A percentile compares a stretch with the other conserved stretches of the same genome.
phyloP scores from a whole-genome alignment of 2,888 invertebrate genomes.

The Dioctria linearis region DNA sequence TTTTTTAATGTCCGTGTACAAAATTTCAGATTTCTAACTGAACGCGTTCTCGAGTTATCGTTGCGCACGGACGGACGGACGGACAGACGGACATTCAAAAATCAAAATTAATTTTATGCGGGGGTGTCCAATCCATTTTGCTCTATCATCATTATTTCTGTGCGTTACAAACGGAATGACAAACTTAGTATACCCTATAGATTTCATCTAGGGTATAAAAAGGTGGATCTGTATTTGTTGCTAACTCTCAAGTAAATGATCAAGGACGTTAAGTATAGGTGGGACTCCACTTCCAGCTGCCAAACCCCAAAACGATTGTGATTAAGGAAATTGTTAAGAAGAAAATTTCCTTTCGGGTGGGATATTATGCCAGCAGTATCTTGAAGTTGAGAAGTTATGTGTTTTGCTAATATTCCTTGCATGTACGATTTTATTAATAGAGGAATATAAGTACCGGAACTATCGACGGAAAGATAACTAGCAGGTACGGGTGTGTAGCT shows the following conservation, averaged over 20 bases:
- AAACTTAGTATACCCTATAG: no score
- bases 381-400: slow-evolving; percentile 70
- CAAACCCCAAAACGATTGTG: slow-evolving; percentile 76
- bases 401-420: slow-evolving; percentile 82
- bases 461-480: slow-evolving; percentile 61
- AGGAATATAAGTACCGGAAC: slow-evolving; percentile 53
- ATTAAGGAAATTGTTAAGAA: slow-evolving; percentile 69
- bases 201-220: no score
- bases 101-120: no score
- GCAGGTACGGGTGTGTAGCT: slow-evolving; percentile 86
- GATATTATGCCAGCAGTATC: slow-evolving; percentile 77
- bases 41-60: no score
- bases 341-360: slow-evolving; percentile 66
- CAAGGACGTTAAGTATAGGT: slow-evolving; percentile 84
- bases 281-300: slow-evolving; percentile 95
- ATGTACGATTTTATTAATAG: slow-evolving; percentile 88
- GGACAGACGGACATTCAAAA: no score
- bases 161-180: no score
- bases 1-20: no score
- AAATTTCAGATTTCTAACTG: no score
- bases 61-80: no score
- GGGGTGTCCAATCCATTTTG: no score
- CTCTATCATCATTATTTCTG: no score
- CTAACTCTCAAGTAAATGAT: slow-evolving; percentile 79
- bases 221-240: no score